phyloP scores from a whole-genome alignment of 1,140 invertebrate genomes.

The Aradophagus sp. region DNA sequence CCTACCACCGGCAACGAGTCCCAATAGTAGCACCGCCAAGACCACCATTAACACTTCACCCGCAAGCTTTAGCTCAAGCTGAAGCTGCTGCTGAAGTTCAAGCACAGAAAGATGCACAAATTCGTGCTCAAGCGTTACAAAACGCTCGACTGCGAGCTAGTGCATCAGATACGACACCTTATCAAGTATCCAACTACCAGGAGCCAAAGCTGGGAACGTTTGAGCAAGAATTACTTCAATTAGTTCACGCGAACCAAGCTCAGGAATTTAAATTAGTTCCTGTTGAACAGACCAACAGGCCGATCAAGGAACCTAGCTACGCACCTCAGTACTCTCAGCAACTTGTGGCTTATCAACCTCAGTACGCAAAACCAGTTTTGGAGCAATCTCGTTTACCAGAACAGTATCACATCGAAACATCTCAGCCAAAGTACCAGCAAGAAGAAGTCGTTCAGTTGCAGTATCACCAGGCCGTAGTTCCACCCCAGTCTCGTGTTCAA shows the following conservation, averaged over 20 bases:
- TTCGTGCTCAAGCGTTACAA: constrained; percentile 59
- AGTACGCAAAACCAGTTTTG: constrained; percentile 60
- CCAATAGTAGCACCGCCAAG: constrained; percentile 64
- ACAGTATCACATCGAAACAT: constrained; percentile 73
- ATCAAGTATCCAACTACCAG: constrained; percentile 59
- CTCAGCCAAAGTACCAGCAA: constrained; percentile 60
- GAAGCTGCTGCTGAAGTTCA: constrained; percentile 62
- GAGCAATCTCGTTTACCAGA: constrained; percentile 58
- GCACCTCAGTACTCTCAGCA: constrained; percentile 58
- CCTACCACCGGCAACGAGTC: constrained; percentile 68
- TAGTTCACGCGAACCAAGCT: constrained; percentile 69
- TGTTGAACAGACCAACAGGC: constrained; percentile 54
- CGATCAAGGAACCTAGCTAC: constrained; percentile 45
- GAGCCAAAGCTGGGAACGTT: constrained; percentile 67
- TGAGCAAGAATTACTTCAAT: constrained; percentile 67
- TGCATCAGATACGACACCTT: constrained; percentile 46
- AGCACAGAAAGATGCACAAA: constrained; percentile 61
- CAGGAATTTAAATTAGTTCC: constrained; percentile 67
- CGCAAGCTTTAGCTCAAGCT: constrained; percentile 65
- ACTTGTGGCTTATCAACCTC: constrained; percentile 39
- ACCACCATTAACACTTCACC: constrained; percentile 63
- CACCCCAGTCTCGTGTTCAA: constrained; percentile 34
- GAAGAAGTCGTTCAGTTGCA: constrained; percentile 61
- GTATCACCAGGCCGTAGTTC: constrained; percentile 55
- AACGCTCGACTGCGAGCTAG: constrained; percentile 56